phyloP scores from a whole-genome alignment of 2,113 vertebrate genomes.

The Mystacornis crossleyi region DNA sequence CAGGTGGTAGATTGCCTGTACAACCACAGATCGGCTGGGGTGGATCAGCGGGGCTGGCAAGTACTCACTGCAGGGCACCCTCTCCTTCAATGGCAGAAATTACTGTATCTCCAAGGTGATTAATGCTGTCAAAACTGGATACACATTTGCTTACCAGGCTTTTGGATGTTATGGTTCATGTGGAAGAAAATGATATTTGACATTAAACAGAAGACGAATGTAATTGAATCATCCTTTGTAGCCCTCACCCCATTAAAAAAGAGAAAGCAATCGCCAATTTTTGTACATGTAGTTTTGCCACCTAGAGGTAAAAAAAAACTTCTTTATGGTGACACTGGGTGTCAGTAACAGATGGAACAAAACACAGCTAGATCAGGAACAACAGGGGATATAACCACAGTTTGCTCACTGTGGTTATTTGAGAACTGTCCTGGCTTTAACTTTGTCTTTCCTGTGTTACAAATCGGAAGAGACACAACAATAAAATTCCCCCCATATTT shows the following conservation, averaged over 20 bases:
- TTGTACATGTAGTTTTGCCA: background rate
- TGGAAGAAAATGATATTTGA: background rate
- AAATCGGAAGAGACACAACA: background rate
- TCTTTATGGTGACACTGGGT: background rate
- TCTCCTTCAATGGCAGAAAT: background rate
- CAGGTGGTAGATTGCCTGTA: background rate
- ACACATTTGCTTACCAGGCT: background rate
- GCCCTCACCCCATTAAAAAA: background rate
- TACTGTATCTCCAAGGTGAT: background rate
- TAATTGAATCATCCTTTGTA: background rate
- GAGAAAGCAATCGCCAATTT: background rate
- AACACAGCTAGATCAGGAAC: background rate
- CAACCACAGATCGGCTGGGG: background rate
- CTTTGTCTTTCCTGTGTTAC: background rate
- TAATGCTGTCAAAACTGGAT: background rate
- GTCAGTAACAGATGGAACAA: background rate
- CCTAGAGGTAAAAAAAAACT: background rate
- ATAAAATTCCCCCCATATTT: rapidly evolving
- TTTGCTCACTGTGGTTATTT: background rate
- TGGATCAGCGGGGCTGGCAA: background rate
- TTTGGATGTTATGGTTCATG: background rate
- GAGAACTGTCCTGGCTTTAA: background rate
- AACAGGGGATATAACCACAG: background rate
- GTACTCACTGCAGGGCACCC: background rate
- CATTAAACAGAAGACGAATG: background rate